These are phyloP conservation scores for Platygyra sinensis DNA, from an alignment of 64 coral and sea anemone genomes.

Conservation along the genomic window DNA sequence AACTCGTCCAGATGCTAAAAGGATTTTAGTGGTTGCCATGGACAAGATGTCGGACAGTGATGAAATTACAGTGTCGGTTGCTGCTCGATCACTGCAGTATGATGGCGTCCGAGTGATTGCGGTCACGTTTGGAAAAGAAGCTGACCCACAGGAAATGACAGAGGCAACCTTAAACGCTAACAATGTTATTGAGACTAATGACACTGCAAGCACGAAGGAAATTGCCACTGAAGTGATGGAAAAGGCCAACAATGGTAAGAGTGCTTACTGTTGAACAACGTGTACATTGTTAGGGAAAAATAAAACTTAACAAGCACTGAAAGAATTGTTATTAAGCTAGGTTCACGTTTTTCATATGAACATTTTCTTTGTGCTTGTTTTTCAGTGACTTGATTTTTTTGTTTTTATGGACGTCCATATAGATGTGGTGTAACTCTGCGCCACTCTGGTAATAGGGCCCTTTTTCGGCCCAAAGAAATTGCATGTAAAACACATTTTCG, in stretches of 20 bases:
- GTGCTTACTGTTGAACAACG: not conserved
- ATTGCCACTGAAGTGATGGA: constrained; percentile 27
- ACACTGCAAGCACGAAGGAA: not conserved
- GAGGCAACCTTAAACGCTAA: constrained; percentile 47
- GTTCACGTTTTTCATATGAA: too few species aligned
- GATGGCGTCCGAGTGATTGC: constrained; percentile 46
- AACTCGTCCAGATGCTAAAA: constrained; percentile 28
- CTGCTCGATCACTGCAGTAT: constrained; percentile 7
- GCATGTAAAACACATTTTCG: too few species aligned
- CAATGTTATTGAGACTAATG: constrained; percentile 28
- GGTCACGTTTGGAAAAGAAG: constrained; percentile 45
- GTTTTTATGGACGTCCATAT: too few species aligned
- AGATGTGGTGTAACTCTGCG: too few species aligned
- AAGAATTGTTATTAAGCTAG: too few species aligned
- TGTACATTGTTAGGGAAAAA: too few species aligned
- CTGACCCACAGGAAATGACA: constrained; percentile 19
- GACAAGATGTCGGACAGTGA: constrained; percentile 47
- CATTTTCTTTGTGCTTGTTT: too few species aligned
- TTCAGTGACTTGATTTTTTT: too few species aligned
- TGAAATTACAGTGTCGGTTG: constrained; percentile 6
- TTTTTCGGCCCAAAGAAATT: too few species aligned
- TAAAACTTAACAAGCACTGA: too few species aligned
- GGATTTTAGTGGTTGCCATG: constrained; percentile 51
- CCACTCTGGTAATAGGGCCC: too few species aligned
- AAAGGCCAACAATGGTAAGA: constrained; percentile 28